Evolutionary conservation across 2,113 vertebrate genomes (phyloP), one percentile per base, ranked within the genome.

Genomic region (Neopipo cinnamomea): DNA sequence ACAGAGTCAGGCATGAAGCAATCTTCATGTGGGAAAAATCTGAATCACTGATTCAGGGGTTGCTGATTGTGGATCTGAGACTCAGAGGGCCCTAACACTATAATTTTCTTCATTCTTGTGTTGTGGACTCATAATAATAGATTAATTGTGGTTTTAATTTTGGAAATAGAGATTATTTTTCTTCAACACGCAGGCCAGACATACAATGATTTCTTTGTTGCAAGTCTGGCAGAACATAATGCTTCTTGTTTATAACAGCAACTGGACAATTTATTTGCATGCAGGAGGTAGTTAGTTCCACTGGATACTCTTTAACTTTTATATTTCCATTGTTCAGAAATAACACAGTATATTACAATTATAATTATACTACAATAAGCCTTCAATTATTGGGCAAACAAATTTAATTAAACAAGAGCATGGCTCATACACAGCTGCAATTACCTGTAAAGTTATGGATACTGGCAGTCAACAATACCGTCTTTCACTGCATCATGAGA

Each of bases 131-230:
- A 89, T 84, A 95, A 91, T 85, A 92, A 96, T 85, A 84, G 50
- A 75, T 94, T 96, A 83, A 85, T 92, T 89, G 86, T 94, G 93
- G 93, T 77, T 97, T 91, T 63, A 94, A 96, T 93, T 96, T 87
- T 85, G 55, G 79, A 89, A 95, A 93, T 84, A 33, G 8, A 92
- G 70, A 89, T 74, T 50, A 77, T 80, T 94, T 80, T 95, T 93
- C 90, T 90, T 74, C 88, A 94, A 65, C 2, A 31, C 37, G 88
- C 55, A 93, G 83, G 82, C 65, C 74, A 96, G 94, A 93, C 23
- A 89, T n/a, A 49, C 84, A 91, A 83, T 94, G 66, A 88, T 68
- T 95, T 96, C 87, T 97, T 95, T 97, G 95, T 96, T 95, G 70
- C 14, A 84, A 95, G 44, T 53, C 82, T 94, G 92, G 79, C 92